Percentiles rank a stretch among this genome's conserved stretches.
These are phyloP conservation scores for Cricetomys ansorgei DNA, from an alignment of 2,113 vertebrate species.

Conservation along the genomic window DNA sequence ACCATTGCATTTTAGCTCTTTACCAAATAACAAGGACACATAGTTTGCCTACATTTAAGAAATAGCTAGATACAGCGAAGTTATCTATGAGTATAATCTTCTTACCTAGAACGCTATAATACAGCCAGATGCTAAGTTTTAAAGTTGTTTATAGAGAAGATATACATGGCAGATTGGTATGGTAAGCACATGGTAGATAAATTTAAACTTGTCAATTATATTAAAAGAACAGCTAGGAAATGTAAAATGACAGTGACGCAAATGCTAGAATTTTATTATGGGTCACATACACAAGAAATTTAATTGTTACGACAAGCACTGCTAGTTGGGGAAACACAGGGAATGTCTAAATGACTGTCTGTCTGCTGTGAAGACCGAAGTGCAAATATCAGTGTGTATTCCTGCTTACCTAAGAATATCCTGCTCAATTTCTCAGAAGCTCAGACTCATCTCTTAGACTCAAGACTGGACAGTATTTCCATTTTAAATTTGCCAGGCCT, in stretches of 20 bases:
- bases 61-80: neutral
- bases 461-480: neutral
- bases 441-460: neutral
- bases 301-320: neutral
- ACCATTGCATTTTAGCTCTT: slow-evolving; percentile 22
- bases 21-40: neutral
- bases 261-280: neutral
- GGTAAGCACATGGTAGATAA: neutral
- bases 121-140: neutral
- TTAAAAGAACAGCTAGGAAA: neutral
- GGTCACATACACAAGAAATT: neutral
- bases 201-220: neutral
- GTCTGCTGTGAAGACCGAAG: neutral
- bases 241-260: neutral
- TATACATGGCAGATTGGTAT: neutral
- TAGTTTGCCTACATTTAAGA: slow-evolving; percentile 46
- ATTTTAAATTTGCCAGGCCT: neutral
- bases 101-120: neutral
- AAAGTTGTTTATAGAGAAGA: neutral
- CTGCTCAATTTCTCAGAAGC: neutral
- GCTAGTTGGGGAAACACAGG: neutral
- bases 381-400: neutral
- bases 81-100: neutral
- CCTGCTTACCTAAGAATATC: neutral
- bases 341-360: neutral